Percentiles rank a stretch among this genome's conserved stretches.
Conservation (phyloP, 2,888 invertebrate species). For the Plebejus argus region DNA sequence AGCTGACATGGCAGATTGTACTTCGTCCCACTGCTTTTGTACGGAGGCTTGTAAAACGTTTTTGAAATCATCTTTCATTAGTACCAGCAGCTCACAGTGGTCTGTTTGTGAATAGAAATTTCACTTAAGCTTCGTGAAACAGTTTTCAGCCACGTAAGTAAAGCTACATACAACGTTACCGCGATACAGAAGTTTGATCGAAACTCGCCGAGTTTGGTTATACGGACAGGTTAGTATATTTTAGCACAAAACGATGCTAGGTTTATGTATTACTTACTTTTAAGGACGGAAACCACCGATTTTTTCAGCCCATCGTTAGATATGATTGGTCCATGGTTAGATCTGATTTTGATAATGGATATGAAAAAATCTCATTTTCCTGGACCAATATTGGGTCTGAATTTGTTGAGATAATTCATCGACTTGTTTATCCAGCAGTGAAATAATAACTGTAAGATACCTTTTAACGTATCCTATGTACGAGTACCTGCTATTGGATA, state of each 20-base stretch:
- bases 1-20: conserved; percentile 79
- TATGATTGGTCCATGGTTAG: no score
- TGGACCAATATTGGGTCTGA: no score
- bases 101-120: conserved; percentile 47
- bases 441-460: neutral
- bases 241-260: neutral
- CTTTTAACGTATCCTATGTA: neutral
- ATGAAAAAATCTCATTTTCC: no score
- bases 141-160: neutral
- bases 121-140: neutral
- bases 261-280: no score
- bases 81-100: conserved; percentile 82
- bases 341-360: no score
- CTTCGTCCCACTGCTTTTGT: conserved; percentile 82
- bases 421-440: neutral
- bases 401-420: neutral
- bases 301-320: no score
- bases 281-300: no score
- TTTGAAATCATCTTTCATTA: conserved; percentile 84
- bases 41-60: conserved; percentile 80
- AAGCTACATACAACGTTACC: conserved; percentile 9
- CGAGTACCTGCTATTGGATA: conserved; percentile 2
- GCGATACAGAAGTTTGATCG: conserved; percentile 21
- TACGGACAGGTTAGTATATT: neutral
- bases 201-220: neutral